These are phyloP conservation scores for Drosophila fungiperda DNA, from an alignment of 2,888 invertebrate species.

Conservation along the genomic window DNA sequence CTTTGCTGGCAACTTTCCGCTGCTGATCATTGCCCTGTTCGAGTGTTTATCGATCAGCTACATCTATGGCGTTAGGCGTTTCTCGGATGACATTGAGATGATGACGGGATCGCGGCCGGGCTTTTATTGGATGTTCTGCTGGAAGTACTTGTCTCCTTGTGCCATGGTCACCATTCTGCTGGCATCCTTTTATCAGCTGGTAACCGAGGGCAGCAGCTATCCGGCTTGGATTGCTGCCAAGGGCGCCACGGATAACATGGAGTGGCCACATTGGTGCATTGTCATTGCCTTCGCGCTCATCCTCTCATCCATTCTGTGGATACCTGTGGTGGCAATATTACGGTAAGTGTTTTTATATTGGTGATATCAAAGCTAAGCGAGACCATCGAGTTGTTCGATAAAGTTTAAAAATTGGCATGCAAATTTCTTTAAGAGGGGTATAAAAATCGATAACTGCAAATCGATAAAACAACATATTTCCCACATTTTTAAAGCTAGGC, in stretches of 20 bases:
- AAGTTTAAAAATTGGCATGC: background rate
- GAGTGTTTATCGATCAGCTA: conserved; percentile 97
- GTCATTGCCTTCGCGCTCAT: conserved; percentile 90
- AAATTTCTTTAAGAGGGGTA: background rate
- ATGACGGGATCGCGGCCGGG: conserved; percentile 97
- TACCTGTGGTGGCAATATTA: conserved; percentile 92
- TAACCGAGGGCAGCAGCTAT: conserved; percentile 92
- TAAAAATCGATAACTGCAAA: background rate
- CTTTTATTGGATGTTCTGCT: conserved; percentile 96
- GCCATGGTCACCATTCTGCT: conserved; percentile 94
- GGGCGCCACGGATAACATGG: conserved; percentile 90
- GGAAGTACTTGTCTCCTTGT: conserved; percentile 96
- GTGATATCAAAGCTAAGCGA: background rate
- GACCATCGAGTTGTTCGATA: background rate
- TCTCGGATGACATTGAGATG: conserved; percentile 96
- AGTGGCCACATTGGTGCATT: conserved; percentile 96
- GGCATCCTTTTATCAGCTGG: conserved; percentile 93
- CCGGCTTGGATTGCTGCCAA: conserved; percentile 92
- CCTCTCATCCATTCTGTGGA: conserved; percentile 94
- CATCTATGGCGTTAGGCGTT: conserved; percentile 95
- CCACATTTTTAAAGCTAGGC: background rate
- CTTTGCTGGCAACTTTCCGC: conserved; percentile 96
- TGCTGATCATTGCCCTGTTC: conserved; percentile 96
- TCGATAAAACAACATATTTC: background rate
- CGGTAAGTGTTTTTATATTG: conserved; percentile 86